A percentile compares a stretch with the other conserved stretches of the same genome.
These are phyloP conservation scores for Nanorana parkeri DNA, from an alignment of 2,113 vertebrate species.

Conservation along the genomic window DNA sequence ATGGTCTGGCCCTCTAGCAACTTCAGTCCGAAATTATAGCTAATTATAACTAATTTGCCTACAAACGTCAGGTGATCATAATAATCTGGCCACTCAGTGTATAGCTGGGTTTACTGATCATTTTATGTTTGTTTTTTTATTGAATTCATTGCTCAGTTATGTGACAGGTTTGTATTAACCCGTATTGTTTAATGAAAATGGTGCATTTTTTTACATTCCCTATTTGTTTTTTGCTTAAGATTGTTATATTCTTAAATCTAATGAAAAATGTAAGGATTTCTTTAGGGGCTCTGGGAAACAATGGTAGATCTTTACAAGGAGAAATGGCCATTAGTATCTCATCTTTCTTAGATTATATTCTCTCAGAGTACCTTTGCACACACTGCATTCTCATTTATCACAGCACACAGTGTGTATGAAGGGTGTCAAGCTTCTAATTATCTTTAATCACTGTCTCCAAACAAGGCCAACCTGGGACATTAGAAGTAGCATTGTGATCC, in stretches of 20 bases:
- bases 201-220: too few relatives aligned
- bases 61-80: too few relatives aligned
- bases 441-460: conserved; percentile 45
- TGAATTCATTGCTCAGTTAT: too few relatives aligned
- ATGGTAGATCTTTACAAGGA: background rate
- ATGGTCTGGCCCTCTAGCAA: too few relatives aligned
- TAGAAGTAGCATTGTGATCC: conserved; percentile 24
- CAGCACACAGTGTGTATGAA: background rate
- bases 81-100: too few relatives aligned
- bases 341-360: conserved; percentile 3
- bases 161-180: too few relatives aligned
- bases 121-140: too few relatives aligned
- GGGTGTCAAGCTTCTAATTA: conserved; percentile 27
- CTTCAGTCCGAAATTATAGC: too few relatives aligned
- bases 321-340: conserved; percentile 8
- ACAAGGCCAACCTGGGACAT: conserved; percentile 34
- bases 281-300: background rate
- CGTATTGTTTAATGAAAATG: too few relatives aligned
- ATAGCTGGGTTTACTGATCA: too few relatives aligned
- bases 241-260: background rate
- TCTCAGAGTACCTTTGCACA: background rate
- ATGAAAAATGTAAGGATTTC: background rate
- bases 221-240: background rate
- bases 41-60: too few relatives aligned
- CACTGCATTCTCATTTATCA: conserved; percentile 30